Base-by-base conservation (phyloP, 2,113 vertebrate species). In the Octodon degus region DNA sequence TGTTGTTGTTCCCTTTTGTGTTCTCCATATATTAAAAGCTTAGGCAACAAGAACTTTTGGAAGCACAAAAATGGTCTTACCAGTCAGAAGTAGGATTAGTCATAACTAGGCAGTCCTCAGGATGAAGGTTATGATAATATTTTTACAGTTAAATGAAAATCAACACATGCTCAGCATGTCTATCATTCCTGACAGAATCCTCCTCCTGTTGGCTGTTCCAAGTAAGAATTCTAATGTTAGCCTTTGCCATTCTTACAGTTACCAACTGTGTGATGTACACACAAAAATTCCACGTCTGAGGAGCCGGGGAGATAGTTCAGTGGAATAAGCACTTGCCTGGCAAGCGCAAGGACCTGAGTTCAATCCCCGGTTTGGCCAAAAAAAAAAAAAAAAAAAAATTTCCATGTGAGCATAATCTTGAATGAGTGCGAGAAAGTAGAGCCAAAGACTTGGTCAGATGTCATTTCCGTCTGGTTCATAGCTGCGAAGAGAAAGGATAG, bases 71-170 rank as follows among this genome's bases (percentile, higher is more conserved):
- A 8, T 82, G 65, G 37, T 40, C n/a, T 60, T 70, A 72, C 20
- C 19, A 34, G 5, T 27, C 40, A 22, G 43, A 87, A 70, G 55
- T 83, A 32, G 47, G 65, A 50, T 79, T 65, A 40, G 1, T 80
- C 77, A 86, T 40, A 83, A 94, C 86, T 72, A n/a, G 27, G 16
- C 94, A 43, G 30, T 86, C 67, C 55, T 93, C n/a, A 72, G 90
- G 90, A 67, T 86, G 43, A 68, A 89, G n/a, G 16, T 86, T 80
- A 60, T 70, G 19, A 83, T 93, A 43, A 86, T 20, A 25, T 84
- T 43, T 16, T 1, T 55, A 81, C 4, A 77, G 27, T 68, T 82
- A 68, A 70, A 32, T 89, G n/a, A 30, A 90, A 85, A n/a, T 89
- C 13, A 37, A 12, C 50, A 50, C 13, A 14, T 86, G 60, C 19